Conservation (phyloP, 2,797 vertebrate genomes). For the Scomberomorus guttatus region DNA sequence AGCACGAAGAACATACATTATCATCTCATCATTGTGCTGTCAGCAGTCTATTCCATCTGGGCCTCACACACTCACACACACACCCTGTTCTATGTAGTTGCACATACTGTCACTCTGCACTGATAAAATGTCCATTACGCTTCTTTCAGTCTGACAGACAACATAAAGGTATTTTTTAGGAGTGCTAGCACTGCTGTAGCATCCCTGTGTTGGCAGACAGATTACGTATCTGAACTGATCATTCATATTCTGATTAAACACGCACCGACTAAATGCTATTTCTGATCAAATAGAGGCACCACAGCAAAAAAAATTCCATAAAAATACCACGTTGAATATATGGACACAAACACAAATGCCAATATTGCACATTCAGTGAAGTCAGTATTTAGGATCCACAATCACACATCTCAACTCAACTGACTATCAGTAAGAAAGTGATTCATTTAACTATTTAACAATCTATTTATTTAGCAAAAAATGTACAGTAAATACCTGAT, state of each 20-base stretch:
- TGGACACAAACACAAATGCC: too few species aligned
- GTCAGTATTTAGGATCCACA: too few species aligned
- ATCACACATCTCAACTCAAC: too few species aligned
- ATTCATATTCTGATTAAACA: too few species aligned
- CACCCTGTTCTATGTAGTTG: neutral
- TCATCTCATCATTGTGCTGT: constrained; percentile 67
- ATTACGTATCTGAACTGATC: constrained; percentile 15
- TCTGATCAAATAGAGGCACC: too few species aligned
- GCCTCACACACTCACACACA: constrained; percentile 10
- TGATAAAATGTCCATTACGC: constrained; percentile 61
- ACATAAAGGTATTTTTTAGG: constrained; percentile 38
- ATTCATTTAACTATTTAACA: too few species aligned
- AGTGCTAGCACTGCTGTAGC: neutral
- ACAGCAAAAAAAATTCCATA: too few species aligned
- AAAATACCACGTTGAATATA: too few species aligned
- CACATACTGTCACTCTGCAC: constrained; percentile 57
- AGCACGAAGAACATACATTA: constrained; percentile 56
- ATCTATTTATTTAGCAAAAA: too few species aligned
- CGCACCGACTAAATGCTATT: neutral
- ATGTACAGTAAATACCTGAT: too few species aligned
- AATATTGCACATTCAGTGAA: too few species aligned
- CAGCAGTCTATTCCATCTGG: constrained; percentile 40
- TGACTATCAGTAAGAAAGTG: too few species aligned
- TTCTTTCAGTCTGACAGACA: constrained; percentile 55
- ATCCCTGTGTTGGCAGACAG: neutral